phyloP scores from a whole-genome alignment of 2,888 invertebrate genomes.

The Thereva nobilitata region DNA sequence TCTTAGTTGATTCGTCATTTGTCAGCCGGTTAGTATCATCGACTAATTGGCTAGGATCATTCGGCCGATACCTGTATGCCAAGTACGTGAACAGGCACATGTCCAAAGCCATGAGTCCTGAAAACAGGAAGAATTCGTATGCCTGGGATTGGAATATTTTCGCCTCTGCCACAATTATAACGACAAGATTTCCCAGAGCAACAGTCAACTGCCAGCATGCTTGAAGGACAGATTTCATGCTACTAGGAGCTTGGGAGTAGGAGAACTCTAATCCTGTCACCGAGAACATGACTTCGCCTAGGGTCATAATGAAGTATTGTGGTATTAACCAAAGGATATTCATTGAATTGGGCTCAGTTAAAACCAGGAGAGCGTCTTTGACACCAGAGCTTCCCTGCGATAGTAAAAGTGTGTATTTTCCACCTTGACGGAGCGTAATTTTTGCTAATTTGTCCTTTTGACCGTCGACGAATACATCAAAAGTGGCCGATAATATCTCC shows the following conservation, averaged over 20 bases:
- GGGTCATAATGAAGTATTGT: slow-evolving; percentile 70
- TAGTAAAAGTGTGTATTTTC: slow-evolving; percentile 54
- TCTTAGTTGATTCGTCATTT: not conserved
- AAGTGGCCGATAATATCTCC: slow-evolving; percentile 42
- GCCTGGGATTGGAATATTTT: slow-evolving; percentile 78
- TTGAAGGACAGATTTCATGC: slow-evolving; percentile 93
- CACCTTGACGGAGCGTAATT: slow-evolving; percentile 50
- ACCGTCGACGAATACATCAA: slow-evolving; percentile 46
- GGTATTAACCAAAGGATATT: slow-evolving; percentile 69
- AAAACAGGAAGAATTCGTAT: slow-evolving; percentile 86
- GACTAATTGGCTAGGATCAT: slow-evolving; percentile 45
- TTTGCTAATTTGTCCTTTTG: slow-evolving; percentile 15
- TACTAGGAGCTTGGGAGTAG: slow-evolving; percentile 69
- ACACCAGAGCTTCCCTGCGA: slow-evolving; percentile 38
- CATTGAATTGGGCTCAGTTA: slow-evolving; percentile 60
- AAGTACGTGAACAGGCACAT: slow-evolving; percentile 81
- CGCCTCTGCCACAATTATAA: slow-evolving; percentile 83
- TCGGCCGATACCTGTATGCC: slow-evolving; percentile 73
- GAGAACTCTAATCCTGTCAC: slow-evolving; percentile 74
- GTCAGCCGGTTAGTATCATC: no score
- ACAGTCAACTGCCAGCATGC: slow-evolving; percentile 93
- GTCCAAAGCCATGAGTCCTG: slow-evolving; percentile 83
- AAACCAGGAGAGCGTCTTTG: slow-evolving; percentile 37
- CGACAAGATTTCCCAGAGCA: slow-evolving; percentile 91
- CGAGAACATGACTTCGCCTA: slow-evolving; percentile 68